phyloP scores from a whole-genome alignment of 2,888 invertebrate species.

The Drosophila rubida region DNA sequence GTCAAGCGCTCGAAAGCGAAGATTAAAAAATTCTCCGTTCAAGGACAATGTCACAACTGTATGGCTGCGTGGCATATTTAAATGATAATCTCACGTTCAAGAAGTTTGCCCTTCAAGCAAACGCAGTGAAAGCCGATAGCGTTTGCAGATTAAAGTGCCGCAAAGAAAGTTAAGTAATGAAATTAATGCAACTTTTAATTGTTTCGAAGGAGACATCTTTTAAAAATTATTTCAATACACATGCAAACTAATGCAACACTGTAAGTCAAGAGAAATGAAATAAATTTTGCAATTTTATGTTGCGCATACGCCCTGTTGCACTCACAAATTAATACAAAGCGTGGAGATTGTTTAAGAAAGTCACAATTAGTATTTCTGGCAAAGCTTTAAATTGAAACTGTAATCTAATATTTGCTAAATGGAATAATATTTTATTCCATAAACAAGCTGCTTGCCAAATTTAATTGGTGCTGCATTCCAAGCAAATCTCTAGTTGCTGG shows the following conservation, averaged over 20 bases:
- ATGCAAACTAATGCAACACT: too few species aligned
- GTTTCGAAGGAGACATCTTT: not conserved
- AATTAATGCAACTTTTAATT: not conserved
- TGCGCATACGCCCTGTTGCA: not conserved
- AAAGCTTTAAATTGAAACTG: too few species aligned
- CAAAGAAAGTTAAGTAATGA: not conserved
- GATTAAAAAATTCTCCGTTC: conserved; percentile 12
- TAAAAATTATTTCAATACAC: not conserved
- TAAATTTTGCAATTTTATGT: not conserved
- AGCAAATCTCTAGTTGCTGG: not conserved
- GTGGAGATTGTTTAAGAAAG: not conserved
- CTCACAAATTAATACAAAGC: not conserved
- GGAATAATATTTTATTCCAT: too few species aligned
- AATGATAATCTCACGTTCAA: conserved; percentile 13
- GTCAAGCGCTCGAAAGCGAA: not conserved
- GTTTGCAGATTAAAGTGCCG: not conserved
- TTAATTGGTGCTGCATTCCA: not conserved
- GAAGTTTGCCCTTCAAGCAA: not conserved
- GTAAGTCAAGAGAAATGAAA: too few species aligned
- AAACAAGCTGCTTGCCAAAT: not conserved
- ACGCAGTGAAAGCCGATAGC: not conserved
- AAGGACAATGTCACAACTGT: conserved; percentile 1
- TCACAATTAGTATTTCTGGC: too few species aligned
- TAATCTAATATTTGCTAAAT: too few species aligned
- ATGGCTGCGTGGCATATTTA: not conserved